These are phyloP conservation scores for Lasioglossum zephyrum DNA, from an alignment of 2,888 invertebrate genomes.

Conservation along the genomic window DNA sequence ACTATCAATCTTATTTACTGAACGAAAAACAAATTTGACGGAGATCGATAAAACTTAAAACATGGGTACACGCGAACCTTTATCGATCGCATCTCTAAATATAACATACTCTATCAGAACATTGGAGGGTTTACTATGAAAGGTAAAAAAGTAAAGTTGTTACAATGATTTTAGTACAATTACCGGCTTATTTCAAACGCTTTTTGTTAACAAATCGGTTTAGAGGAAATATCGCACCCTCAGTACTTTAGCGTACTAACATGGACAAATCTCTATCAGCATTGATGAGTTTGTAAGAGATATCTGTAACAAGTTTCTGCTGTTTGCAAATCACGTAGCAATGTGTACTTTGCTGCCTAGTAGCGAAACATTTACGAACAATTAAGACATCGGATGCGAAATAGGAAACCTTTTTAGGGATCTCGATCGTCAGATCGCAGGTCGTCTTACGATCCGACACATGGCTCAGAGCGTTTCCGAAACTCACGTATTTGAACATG, in stretches of 20 bases:
- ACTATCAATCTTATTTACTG: background rate
- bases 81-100: background rate
- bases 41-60: background rate
- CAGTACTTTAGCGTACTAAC: conserved; percentile 34
- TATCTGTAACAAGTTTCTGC: background rate
- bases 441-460: background rate
- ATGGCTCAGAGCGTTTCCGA: background rate
- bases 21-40: background rate
- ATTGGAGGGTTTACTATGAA: conserved; percentile 46
- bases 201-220: conserved; percentile 43
- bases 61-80: background rate
- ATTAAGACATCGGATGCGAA: background rate
- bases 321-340: background rate
- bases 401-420: background rate
- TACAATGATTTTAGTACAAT: conserved; percentile 26
- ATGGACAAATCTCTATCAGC: background rate
- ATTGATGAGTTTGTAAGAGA: background rate
- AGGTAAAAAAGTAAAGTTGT: conserved; percentile 15
- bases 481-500: background rate
- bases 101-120: conserved; percentile 31
- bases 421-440: background rate
- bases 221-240: conserved; percentile 49
- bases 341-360: background rate
- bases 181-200: conserved; percentile 22
- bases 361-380: background rate